Percentiles rank a stretch among this genome's conserved stretches.
Conservation (phyloP, 1,140 invertebrate species). For the Eupeodes corollae region DNA sequence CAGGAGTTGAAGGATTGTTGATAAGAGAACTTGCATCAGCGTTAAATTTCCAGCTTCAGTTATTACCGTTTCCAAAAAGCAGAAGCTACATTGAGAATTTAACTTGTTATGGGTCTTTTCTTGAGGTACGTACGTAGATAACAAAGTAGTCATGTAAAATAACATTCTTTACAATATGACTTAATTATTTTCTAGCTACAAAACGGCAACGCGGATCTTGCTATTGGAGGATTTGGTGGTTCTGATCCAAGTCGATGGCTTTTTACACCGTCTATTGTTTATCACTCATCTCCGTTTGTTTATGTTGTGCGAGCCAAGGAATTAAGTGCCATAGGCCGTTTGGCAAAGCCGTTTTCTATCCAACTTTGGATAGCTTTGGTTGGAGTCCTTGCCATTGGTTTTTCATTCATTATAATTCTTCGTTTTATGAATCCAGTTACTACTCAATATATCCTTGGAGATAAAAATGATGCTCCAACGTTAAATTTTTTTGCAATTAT, state of each 20-base stretch:
- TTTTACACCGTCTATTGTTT: constrained; percentile 2
- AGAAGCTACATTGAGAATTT: constrained; percentile 1
- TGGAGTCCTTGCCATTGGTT: not conserved
- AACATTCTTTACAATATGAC: not conserved
- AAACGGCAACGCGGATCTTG: not conserved
- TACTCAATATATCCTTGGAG: constrained; percentile 4
- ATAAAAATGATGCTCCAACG: not conserved
- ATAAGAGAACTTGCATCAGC: no score
- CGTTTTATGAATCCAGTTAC: not conserved
- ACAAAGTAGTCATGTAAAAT: no score
- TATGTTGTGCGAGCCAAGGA: constrained; percentile 6
- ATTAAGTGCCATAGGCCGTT: constrained; percentile 3
- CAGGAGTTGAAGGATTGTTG: no score
- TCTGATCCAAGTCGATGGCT: not conserved
- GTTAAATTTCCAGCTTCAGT: no score
- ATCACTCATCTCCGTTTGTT: constrained; percentile 4
- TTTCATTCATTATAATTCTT: not conserved
- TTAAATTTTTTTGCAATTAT: constrained; percentile 2
- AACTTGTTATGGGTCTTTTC: not conserved
- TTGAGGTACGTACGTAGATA: no score
- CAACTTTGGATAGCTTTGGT: not conserved
- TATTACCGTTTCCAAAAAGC: constrained; percentile 1
- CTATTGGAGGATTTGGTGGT: constrained; percentile 5
- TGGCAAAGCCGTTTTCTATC: not conserved
- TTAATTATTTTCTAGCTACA: not conserved